Percentiles rank a stretch among this genome's conserved stretches.
Conservation (phyloP, 37 sponge, comb jelly and placozoan species). For the Petrosia ficiformis region DNA sequence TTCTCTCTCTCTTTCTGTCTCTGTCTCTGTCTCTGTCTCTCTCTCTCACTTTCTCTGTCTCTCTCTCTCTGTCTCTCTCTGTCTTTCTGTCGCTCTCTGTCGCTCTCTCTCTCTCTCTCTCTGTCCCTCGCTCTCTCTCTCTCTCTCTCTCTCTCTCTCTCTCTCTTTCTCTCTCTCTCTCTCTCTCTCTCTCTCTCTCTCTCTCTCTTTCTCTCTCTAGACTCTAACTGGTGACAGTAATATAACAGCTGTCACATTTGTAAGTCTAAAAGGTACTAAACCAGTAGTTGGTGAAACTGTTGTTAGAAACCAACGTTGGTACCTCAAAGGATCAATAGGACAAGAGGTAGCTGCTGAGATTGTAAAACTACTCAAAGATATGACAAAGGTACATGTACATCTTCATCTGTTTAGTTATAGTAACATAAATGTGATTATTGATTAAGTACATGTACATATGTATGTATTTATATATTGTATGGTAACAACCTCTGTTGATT, state of each 20-base stretch:
- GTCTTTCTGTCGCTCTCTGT: background rate
- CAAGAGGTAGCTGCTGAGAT: conserved; percentile 85
- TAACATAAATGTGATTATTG: background rate
- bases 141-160: conserved; percentile 8
- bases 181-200: background rate
- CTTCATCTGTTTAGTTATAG: background rate
- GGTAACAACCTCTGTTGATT: no score
- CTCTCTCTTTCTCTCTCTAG: conserved; percentile 1
- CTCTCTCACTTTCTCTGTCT: conserved; percentile 6
- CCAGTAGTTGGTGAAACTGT: conserved; percentile 55
- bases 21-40: background rate
- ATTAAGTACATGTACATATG: background rate
- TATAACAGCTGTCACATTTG: conserved; percentile 48
- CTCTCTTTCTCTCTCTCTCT: conserved; percentile 8
- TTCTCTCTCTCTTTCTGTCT: conserved; percentile 8
- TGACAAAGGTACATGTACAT: conserved; percentile 53
- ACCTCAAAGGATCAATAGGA: conserved; percentile 61
- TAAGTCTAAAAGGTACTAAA: conserved; percentile 40
- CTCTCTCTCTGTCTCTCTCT: conserved; percentile 6
- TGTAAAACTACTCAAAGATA: conserved; percentile 77
- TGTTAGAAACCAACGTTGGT: conserved; percentile 61
- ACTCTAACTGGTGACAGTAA: conserved; percentile 21
- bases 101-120: conserved; percentile 5
- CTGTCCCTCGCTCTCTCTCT: conserved; percentile 3
- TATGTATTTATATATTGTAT: background rate